These are phyloP conservation scores for Cantharis rustica DNA, from an alignment of 2,888 invertebrate species.

Conservation along the genomic window DNA sequence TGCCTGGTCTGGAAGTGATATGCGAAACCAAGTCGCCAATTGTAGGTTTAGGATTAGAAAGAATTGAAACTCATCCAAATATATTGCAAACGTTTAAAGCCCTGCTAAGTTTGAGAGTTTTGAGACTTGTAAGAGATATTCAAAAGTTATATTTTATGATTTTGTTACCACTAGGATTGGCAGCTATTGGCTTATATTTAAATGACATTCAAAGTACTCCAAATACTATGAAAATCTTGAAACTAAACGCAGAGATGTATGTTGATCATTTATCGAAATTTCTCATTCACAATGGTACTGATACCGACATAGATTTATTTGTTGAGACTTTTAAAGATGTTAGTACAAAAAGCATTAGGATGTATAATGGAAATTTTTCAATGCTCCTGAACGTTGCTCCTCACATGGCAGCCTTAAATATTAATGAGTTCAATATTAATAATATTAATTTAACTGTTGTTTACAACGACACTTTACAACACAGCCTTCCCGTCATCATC, in stretches of 20 bases:
- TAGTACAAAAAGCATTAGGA: constrained; percentile 53
- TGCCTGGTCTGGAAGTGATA: constrained; percentile 56
- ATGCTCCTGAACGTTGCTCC: constrained; percentile 66
- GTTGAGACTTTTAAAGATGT: constrained; percentile 46
- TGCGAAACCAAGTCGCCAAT: constrained; percentile 60
- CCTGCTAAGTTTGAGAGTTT: constrained; percentile 67
- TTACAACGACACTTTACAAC: constrained; percentile 80
- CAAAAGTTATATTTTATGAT: constrained; percentile 78
- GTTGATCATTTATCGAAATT: constrained; percentile 61
- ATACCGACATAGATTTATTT: constrained; percentile 48
- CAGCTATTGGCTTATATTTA: constrained; percentile 69
- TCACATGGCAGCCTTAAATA: constrained; percentile 70
- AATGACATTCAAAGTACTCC: constrained; percentile 66
- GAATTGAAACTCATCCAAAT: constrained; percentile 67
- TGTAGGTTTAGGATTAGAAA: constrained; percentile 65
- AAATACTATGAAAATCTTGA: constrained; percentile 66
- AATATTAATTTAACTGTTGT: constrained; percentile 66
- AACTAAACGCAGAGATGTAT: constrained; percentile 67
- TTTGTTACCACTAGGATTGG: constrained; percentile 70
- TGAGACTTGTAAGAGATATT: constrained; percentile 66
- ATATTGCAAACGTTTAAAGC: constrained; percentile 69
- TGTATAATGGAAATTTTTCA: constrained; percentile 71
- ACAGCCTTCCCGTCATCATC: constrained; percentile 76
- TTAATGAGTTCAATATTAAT: constrained; percentile 60
- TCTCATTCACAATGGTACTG: constrained; percentile 65